Evolutionary conservation across 2,888 invertebrate genomes (phyloP), one percentile per base, ranked within the genome.

Genomic region (Pharmacophagus antenor): DNA sequence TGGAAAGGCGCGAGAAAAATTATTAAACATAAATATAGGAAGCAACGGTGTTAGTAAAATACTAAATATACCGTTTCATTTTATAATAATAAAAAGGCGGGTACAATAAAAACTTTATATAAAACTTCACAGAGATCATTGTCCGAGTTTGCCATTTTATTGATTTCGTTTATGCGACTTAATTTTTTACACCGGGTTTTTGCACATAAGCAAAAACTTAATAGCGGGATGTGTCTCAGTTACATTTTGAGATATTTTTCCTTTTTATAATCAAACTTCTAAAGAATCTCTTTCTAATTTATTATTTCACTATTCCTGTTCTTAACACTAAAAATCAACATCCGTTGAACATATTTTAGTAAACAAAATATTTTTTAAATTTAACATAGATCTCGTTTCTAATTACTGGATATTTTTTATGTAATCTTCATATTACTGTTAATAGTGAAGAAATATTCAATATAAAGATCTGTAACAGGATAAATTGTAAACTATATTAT

Each of bases 141-240:
- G 60, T 60, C 60, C 60, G 60, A 60, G 55, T 56, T 60, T 50
- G 60, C 48, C 50, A 51, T 37, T 60, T 60, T 55, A 60, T 60
- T 60, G 60, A 60, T 60, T 60, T 56, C 60, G 46, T 60, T 60
- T 60, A 60, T 50, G 55, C 55, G 42, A 60, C 41, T 58, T 60
- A 44, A 55, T 25, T 59, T 54, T 59, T 59, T 59, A 31, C 25
- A 18, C 10, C n/a, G 48, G n/a, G 18, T 53, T 59, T 59, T 59
- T 54, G 37, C 46, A 50, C 37, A 17, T 10, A 18, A 37, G 31
- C 31, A 60, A 60, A 60, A 60, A 50, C 21, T 56, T 46, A 56
- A 60, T 56, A 56, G 55, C 56, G 51, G 60, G 50, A 51, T 46
- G 46, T 18, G 27, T 47, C 31, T 46, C 20, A 15, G 21, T 48